These are phyloP conservation scores for Helleia helle DNA, from an alignment of 2,888 invertebrate genomes.

Conservation along the genomic window DNA sequence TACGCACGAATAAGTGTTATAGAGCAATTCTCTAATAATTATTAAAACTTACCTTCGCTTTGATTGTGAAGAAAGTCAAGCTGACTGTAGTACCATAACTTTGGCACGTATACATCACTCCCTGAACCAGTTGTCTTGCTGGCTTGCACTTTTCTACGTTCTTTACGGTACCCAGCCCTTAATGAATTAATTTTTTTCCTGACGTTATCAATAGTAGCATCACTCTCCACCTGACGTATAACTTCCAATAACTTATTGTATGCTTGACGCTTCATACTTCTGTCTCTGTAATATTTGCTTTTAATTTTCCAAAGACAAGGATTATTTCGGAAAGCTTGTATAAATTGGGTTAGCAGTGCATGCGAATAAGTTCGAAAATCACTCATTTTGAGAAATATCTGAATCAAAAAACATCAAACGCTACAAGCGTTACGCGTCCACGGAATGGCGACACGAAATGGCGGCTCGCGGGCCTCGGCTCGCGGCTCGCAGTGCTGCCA, in stretches of 20 bases:
- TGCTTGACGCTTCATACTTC: slow-evolving; percentile 18
- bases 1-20: background rate
- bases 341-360: slow-evolving; percentile 19
- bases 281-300: slow-evolving; percentile 19
- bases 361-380: slow-evolving; percentile 20
- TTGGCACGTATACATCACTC: slow-evolving; percentile 17
- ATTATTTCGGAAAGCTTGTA: slow-evolving; percentile 18
- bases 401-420: no score
- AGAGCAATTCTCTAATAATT: background rate
- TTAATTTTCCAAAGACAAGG: slow-evolving; percentile 19
- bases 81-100: slow-evolving; percentile 17
- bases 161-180: slow-evolving; percentile 17
- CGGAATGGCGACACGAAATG: slow-evolving; percentile 4
- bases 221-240: slow-evolving; percentile 18
- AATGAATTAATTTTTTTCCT: slow-evolving; percentile 13
- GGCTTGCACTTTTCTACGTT: slow-evolving; percentile 17
- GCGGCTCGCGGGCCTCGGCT: no score
- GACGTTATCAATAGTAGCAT: slow-evolving; percentile 17
- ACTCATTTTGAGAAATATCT: slow-evolving; percentile 8
- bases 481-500: no score
- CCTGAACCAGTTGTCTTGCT: slow-evolving; percentile 18
- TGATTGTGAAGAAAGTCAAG: slow-evolving; percentile 17
- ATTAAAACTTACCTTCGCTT: slow-evolving; percentile 1
- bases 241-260: slow-evolving; percentile 14
- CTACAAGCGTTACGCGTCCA: background rate